phyloP scores from a whole-genome alignment of 2,888 invertebrate genomes.

The Pterostichus madidus region DNA sequence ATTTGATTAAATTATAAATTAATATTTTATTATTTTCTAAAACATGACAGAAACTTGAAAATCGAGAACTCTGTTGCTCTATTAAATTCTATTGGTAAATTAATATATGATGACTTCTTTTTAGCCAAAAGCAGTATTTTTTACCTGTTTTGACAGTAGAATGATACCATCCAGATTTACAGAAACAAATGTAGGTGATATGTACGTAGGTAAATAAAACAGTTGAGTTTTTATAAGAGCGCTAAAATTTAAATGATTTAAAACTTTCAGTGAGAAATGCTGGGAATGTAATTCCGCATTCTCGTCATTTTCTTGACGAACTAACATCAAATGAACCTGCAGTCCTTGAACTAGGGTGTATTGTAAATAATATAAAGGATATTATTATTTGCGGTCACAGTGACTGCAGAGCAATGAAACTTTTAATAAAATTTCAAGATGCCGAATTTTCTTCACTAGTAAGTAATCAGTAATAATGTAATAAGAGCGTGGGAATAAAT shows the following conservation, averaged over 20 bases:
- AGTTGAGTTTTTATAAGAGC: slow-evolving; percentile 70
- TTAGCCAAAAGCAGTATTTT: slow-evolving; percentile 97
- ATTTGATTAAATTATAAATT: slow-evolving; percentile 68
- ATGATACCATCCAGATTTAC: slow-evolving; percentile 98
- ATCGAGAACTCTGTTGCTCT: not conserved
- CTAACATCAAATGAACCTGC: slow-evolving; percentile 97
- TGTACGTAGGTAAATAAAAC: slow-evolving; percentile 90
- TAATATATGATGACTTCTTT: slow-evolving; percentile 71
- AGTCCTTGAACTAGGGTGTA: slow-evolving; percentile 95
- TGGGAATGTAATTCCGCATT: slow-evolving; percentile 96
- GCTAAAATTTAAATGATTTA: slow-evolving; percentile 29
- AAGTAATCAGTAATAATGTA: slow-evolving; percentile 70
- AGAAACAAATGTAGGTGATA: slow-evolving; percentile 96
- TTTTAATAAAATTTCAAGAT: slow-evolving; percentile 90
- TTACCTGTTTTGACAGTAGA: slow-evolving; percentile 98
- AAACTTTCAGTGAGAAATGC: slow-evolving; percentile 90
- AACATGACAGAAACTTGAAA: not conserved
- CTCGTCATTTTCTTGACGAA: slow-evolving; percentile 91
- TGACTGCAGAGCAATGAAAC: slow-evolving; percentile 98
- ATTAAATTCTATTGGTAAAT: slow-evolving; percentile 6
- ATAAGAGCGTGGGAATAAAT: too few species aligned
- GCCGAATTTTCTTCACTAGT: slow-evolving; percentile 86
- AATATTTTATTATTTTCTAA: not conserved
- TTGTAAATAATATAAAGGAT: slow-evolving; percentile 93
- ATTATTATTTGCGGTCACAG: slow-evolving; percentile 98